phyloP scores from a whole-genome alignment of 2,888 invertebrate species.

The Eupithecia pulchellata region DNA sequence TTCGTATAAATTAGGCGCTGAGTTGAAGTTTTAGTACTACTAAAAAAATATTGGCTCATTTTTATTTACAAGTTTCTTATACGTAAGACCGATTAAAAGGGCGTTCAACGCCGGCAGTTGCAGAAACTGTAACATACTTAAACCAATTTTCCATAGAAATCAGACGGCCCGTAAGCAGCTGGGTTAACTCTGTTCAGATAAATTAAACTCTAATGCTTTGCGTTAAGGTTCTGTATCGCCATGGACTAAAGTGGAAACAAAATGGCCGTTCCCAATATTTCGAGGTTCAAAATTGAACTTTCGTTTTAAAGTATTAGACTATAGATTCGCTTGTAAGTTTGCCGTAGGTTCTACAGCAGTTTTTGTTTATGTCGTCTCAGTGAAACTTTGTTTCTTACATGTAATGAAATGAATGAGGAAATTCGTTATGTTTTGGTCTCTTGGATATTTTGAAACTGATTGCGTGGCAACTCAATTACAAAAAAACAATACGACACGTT shows the following conservation, averaged over 20 bases:
- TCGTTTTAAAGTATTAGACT: not conserved
- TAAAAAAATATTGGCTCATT: not conserved
- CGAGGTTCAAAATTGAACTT: not conserved
- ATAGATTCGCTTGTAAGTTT: not conserved
- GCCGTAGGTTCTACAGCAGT: not conserved
- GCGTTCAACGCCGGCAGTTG: constrained; percentile 33
- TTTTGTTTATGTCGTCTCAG: constrained; percentile 1
- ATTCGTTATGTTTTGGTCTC: constrained; percentile 64
- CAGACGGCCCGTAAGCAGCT: constrained; percentile 18
- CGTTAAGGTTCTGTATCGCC: constrained; percentile 1
- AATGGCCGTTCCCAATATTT: not conserved
- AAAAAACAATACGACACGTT: constrained; percentile 57
- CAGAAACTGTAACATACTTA: constrained; percentile 39
- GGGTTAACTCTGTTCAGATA: constrained; percentile 7
- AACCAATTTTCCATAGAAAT: constrained; percentile 43
- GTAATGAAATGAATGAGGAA: constrained; percentile 55
- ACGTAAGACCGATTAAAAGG: constrained; percentile 33
- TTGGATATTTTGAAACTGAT: constrained; percentile 61
- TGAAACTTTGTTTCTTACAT: constrained; percentile 12
- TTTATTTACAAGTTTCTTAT: constrained; percentile 15
- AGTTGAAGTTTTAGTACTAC: not conserved
- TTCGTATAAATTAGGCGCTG: not conserved
- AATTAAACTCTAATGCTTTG: constrained; percentile 7
- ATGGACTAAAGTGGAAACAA: not conserved
- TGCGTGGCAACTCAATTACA: constrained; percentile 55